Evolutionary conservation across 2,888 invertebrate genomes (phyloP).

Genomic region (Acleris cristana): DNA sequence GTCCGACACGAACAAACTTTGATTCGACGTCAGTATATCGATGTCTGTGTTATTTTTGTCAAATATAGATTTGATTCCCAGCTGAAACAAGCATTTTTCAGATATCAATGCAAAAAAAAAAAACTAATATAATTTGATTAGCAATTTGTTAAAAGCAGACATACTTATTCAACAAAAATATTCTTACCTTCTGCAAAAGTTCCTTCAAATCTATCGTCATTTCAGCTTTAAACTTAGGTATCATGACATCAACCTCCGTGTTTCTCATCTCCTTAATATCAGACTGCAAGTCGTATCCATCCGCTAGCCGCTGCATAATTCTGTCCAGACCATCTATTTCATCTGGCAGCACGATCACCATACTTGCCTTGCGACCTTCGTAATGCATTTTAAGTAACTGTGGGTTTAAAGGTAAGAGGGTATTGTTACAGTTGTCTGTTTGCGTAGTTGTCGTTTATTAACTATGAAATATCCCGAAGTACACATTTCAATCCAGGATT

Average conservation of each 20-base stretch:
- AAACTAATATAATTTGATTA: too few relatives aligned
- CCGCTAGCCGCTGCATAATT: not conserved
- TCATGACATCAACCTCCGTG: not conserved
- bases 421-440: too few relatives aligned
- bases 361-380: not conserved
- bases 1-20: not conserved
- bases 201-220: slow-evolving; percentile 1
- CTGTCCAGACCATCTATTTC: slow-evolving; percentile 3
- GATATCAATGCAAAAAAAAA: too few relatives aligned
- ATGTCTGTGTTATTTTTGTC: not conserved
- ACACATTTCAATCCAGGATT: too few relatives aligned
- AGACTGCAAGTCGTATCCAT: slow-evolving; percentile 1
- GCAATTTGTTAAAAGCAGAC: too few relatives aligned
- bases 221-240: slow-evolving; percentile 9
- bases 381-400: not conserved
- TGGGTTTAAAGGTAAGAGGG: too few relatives aligned
- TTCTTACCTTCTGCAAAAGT: not conserved
- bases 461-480: too few relatives aligned
- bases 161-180: not conserved
- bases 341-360: slow-evolving; percentile 9
- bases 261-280: not conserved
- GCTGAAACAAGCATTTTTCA: not conserved
- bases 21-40: not conserved
- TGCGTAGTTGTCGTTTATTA: too few relatives aligned
- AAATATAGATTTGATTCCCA: slow-evolving; percentile 11